Base-by-base conservation (phyloP, 2,113 vertebrate species). In the Picathartes gymnocephalus region DNA sequence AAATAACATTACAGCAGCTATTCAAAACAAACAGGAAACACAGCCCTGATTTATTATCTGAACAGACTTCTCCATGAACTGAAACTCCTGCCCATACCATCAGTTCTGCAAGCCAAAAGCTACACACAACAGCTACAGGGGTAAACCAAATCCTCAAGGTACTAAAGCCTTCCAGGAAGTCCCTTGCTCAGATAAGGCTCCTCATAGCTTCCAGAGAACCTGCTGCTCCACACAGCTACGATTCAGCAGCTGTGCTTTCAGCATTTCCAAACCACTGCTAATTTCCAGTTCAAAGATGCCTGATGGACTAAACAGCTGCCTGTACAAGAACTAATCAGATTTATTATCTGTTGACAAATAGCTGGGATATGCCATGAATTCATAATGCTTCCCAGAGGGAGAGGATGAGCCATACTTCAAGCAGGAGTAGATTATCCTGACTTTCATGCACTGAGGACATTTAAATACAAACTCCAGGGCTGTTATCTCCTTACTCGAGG, bases 261-360 rank as follows among this genome's bases (percentile, higher is more conserved):
- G 68, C 22, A 13, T 69, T 90, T 88, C 71, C 86, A 94, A 76
- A 60, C n/a, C 81, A 61, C 12, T 48, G 45, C 33, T 88, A 35
- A 88, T 93, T 96, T 86, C 86, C 80, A 86, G 17, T 57, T 45
- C 2, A 9, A 68, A 76, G 68, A 86, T 8, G 66, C 30, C 54
- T 80, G 79, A 73, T 27, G 42, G 72, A 56, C 76, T 69, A 22
- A 79, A 70, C 47, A 83, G 81, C 74, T 91, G 81, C 35, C n/a
- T 76, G 42, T 12, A 57, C 10, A 81, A 71, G 40, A 85, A 64
- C 72, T 88, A 95, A 88, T 85, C 82, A 90, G 58, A 80, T 93
- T 90, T 92, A 69, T 48, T 70, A 89, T 70, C 71, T 77, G 44
- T 42, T 85, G 94, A 95, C 93, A 82, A 79, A 95, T 28, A 92